Base-by-base conservation (phyloP, 2,113 vertebrate species). In the Tinamus guttatus region DNA sequence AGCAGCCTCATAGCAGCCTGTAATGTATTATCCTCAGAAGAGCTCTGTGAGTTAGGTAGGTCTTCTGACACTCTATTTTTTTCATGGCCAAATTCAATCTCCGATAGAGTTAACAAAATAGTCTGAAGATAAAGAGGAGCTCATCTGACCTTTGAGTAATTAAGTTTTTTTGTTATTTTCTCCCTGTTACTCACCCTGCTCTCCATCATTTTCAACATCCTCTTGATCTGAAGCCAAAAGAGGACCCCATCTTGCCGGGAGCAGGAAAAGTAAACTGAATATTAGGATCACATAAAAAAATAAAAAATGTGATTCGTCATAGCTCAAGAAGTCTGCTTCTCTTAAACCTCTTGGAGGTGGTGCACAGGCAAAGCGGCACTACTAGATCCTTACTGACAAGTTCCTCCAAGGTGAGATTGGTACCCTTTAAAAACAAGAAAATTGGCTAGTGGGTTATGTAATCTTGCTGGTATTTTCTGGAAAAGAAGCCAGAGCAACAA, bases 211-310 rank as follows among this genome's bases (percentile, higher is more conserved):
- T 95, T 74, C 54, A 81, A 81, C 52, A 85, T 64, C 13, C 27
- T 15, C 82, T 94, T 83, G n/a, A 45, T 88, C 78, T 95, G 84
- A 83, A 82, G 51, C 45, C 89, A 52, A 64, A 89, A 87, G 68
- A 93, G 79, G 70, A 95, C 67, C 58, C 32, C 47, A 4, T 90
- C 54, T 95, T 94, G 82, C 90, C 93, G 68, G 25, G 56, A 64
- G 91, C 77, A 92, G 88, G 54, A 94, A 85, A 97, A 96, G 95
- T 75, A 82, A 95, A 47, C 71, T 81, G 73, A 94, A 73, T 86
- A 85, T 87, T 94, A 88, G 86, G 52, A 64, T 71, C 1, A 2
- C 30, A 52, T 78, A 34, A 56, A 56, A 56, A 49, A 84, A 75
- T 71, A 86, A 19, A 24, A 30, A 84, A 75, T 71, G 58, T 88